Base-by-base conservation (phyloP, 1,140 invertebrate genomes). In the Homarus americanus region DNA sequence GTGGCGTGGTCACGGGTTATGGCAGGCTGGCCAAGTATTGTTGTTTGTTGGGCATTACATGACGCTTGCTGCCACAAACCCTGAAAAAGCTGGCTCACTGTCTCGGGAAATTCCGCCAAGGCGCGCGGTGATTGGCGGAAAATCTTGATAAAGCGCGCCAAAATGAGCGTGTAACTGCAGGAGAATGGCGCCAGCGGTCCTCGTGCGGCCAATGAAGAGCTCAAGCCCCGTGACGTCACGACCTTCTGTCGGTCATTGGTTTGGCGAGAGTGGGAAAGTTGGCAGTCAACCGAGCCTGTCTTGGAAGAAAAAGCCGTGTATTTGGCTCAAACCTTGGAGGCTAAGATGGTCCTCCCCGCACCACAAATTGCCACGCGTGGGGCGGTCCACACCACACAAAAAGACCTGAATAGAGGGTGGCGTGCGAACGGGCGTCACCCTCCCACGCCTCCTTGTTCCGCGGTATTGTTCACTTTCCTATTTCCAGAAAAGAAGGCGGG, bases 111-210 rank as follows among this genome's bases (percentile, higher is more conserved):
- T 88, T 49, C 86, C 76, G 15, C 76, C 36, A 69, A 82, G 86
- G 40, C 76, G 58, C 34, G 34, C 58, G 86, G 75, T 79, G 86
- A 88, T 88, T 88, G 86, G 86, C 86, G 86, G 86, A 88, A 88
- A 88, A 88, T 88, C 75, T 72, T 69, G 86, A 88, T 79, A 88
- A 88, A 88, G 86, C 86, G 76, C 38, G 86, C 58, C 58, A 88
- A 88, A 88, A 88, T 88, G 86, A 88, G 86, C 86, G 86, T 88
- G 86, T 88, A 88, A 88, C 58, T 72, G 76, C 76, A 32, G 75
- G 86, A 88, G 86, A 88, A 88, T 88, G 86, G 86, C 86, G 75
- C 53, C 53, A 72, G 40, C 28, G 24, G 63, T 78, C 32, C 34
- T 88, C 86, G 49, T 66, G 76, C 75, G 86, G 86, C 86, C 86